A percentile compares a stretch with the other conserved stretches of the same genome.
Evolutionary conservation across 2,888 invertebrate species (phyloP).

Genomic region (Pristionchus maxplancki): DNA sequence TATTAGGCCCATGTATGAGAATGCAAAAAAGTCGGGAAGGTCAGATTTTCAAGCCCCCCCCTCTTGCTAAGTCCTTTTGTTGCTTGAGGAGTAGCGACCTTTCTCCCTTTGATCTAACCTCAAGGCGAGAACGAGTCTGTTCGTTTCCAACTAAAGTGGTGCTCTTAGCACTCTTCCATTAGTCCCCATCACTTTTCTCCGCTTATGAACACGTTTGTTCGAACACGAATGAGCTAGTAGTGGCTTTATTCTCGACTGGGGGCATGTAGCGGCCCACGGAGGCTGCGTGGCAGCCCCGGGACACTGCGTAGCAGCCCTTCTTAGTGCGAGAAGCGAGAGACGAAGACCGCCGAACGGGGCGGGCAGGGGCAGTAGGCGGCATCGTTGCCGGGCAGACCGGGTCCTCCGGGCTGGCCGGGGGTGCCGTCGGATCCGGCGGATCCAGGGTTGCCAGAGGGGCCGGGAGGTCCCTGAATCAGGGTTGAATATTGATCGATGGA

Average conservation of each 20-base stretch:
- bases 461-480: constrained; percentile 56
- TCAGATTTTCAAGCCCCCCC: background rate
- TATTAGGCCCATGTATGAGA: background rate
- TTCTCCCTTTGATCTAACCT: constrained; percentile 9
- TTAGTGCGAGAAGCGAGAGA: constrained; percentile 52
- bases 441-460: constrained; percentile 60
- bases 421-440: constrained; percentile 57
- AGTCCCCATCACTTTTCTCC: background rate
- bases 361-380: constrained; percentile 53
- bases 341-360: constrained; percentile 49
- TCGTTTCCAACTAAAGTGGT: background rate
- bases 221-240: background rate
- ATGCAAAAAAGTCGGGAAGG: constrained; percentile 29
- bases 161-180: background rate
- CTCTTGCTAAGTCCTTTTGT: background rate
- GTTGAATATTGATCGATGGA: background rate
- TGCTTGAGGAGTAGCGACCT: background rate
- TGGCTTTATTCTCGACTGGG: constrained; percentile 32
- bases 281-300: background rate
- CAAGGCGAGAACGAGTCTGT: background rate
- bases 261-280: background rate
- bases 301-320: constrained; percentile 12
- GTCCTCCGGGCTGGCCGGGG: constrained; percentile 58
- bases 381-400: constrained; percentile 56
- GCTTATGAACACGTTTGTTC: constrained; percentile 12